phyloP scores from a whole-genome alignment of 2,888 invertebrate species.

The Trissonchulus sp. region DNA sequence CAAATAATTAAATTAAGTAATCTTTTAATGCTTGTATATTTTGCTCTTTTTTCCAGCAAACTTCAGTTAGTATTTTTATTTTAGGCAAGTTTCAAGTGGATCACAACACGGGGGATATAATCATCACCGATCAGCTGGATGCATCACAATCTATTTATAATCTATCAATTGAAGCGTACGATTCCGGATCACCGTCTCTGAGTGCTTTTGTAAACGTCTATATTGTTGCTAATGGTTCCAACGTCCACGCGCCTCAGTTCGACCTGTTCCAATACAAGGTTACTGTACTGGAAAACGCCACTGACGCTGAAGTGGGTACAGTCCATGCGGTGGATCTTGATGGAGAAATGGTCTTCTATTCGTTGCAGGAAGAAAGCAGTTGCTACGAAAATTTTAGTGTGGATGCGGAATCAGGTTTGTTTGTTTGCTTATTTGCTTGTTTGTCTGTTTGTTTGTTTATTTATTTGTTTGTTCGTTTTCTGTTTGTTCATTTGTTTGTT shows the following conservation, averaged over 20 bases:
- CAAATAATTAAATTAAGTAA: too few relatives aligned
- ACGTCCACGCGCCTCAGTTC: slow-evolving; percentile 26
- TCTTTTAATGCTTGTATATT: background rate
- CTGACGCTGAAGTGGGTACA: slow-evolving; percentile 79
- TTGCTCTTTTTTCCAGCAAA: too few relatives aligned
- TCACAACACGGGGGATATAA: slow-evolving; percentile 14
- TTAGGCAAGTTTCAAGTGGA: slow-evolving; percentile 24
- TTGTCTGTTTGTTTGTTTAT: too few relatives aligned
- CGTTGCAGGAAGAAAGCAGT: background rate
- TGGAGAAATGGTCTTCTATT: slow-evolving; percentile 34
- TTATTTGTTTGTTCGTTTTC: too few relatives aligned
- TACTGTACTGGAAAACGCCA: slow-evolving; percentile 84
- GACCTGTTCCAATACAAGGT: slow-evolving; percentile 24
- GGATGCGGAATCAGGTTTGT: background rate
- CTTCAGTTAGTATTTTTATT: too few relatives aligned
- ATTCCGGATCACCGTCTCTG: slow-evolving; percentile 25
- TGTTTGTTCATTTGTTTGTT: too few relatives aligned
- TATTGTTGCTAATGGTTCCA: slow-evolving; percentile 23
- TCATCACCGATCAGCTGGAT: background rate
- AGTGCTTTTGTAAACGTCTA: background rate
- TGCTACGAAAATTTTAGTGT: background rate
- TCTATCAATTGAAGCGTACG: slow-evolving; percentile 26
- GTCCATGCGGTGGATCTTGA: slow-evolving; percentile 56
- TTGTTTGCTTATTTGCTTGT: too few relatives aligned
- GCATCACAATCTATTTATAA: background rate